Evolutionary conservation across 92 coral and sea anemone genomes (phyloP).

Genomic region (Heteractis magnifica): DNA sequence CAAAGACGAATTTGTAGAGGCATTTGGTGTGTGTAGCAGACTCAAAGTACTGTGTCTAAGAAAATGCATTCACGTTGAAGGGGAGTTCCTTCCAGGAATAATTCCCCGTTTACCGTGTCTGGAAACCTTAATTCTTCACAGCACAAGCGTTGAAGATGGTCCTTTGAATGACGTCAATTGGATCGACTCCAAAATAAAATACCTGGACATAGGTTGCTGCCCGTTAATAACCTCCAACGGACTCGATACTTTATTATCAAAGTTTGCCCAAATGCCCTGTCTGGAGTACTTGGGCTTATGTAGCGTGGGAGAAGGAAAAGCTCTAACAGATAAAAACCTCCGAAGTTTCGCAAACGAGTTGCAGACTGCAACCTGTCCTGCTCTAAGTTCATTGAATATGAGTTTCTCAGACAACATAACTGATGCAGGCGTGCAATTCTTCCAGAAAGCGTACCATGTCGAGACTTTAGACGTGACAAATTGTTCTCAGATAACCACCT

Average conservation of each 20-base stretch:
- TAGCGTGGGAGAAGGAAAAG: slow-evolving; percentile 61
- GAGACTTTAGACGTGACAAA: slow-evolving; percentile 52
- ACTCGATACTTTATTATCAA: slow-evolving; percentile 37
- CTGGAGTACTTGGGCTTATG: slow-evolving; percentile 72
- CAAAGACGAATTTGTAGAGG: slow-evolving; percentile 39
- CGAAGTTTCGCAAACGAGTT: slow-evolving; percentile 38
- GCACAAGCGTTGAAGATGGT: slow-evolving; percentile 66
- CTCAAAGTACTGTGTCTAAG: slow-evolving; percentile 61
- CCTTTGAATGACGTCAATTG: slow-evolving; percentile 44
- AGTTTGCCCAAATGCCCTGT: slow-evolving; percentile 46
- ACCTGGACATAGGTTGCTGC: slow-evolving; percentile 78
- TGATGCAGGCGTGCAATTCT: slow-evolving; percentile 39
- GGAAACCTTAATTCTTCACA: slow-evolving; percentile 69
- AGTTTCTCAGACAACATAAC: slow-evolving; percentile 49
- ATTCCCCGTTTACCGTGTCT: slow-evolving; percentile 40
- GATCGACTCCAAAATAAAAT: slow-evolving; percentile 43
- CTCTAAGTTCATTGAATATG: slow-evolving; percentile 46
- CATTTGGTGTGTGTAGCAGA: slow-evolving; percentile 41
- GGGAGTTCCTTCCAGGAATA: slow-evolving; percentile 43
- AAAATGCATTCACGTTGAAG: slow-evolving; percentile 54
- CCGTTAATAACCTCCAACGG: slow-evolving; percentile 52
- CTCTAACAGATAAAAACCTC: slow-evolving; percentile 55
- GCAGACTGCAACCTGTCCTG: slow-evolving; percentile 29
- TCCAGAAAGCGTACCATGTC: slow-evolving; percentile 29
- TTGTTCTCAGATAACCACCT: slow-evolving; percentile 40